Base-by-base conservation (phyloP, 2,888 invertebrate genomes). In the Limnephilus lunatus region DNA sequence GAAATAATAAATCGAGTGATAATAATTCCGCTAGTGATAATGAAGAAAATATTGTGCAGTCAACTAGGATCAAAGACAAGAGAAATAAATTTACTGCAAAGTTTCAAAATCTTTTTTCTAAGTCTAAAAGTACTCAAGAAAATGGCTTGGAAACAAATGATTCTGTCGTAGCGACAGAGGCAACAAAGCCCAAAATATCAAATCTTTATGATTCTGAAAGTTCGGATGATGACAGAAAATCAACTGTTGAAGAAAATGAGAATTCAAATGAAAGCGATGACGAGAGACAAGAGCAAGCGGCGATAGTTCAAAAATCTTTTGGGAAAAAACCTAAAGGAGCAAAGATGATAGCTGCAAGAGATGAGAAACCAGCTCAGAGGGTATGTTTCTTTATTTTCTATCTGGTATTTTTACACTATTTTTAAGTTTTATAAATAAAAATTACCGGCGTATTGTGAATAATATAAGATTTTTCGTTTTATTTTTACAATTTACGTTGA, bases 161-260 rank as follows among this genome's bases (percentile, higher is more conserved):
- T 93, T 94, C 35, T 5, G 85, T 48, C 15, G 32, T 82, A 89
- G 92, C 88, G 80, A 30, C 53, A n/a, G 31, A 85, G 39, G 35
- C 32, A 19, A 30, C 32, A 68, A 92, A 91, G 44, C 88, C 94
- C 25, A 94, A 95, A 35, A 95, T 95, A 92, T 94, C 95, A 91
- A 95, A 95, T 31, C 94, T 97, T 86, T 97, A 96, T 95, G 97
- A 97, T 94, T 96, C 97, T 12, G 97, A 97, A 93, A 96, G 96
- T 92, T 96, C 96, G 90, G 96, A 96, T 94, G 96, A 96, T 94
- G 95, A 94, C 53, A 90, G 44, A 85, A 83, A 30, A 39, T 81
- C 31, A 85, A 91, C 85, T 25, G n/a, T 87, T 14, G 19, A 31
- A 32, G 32, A 88, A 19, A 31, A 30, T 53, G 53, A 32, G 14